Conservation (phyloP, 2,888 invertebrate species). For the Choristoneura rosaceana region DNA sequence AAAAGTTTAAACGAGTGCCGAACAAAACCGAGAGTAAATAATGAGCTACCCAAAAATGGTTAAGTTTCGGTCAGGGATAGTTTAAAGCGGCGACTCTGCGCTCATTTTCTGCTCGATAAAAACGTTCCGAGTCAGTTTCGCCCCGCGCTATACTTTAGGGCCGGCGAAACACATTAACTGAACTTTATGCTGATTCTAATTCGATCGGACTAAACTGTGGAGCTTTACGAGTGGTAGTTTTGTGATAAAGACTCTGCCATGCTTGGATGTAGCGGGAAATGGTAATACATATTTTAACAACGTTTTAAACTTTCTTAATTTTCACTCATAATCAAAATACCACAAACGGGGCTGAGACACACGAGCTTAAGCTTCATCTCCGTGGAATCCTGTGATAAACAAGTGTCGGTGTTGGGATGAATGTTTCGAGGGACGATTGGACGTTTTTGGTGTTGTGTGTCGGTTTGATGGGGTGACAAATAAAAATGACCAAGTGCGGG, state of each 20-base stretch:
- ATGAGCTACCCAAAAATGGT: conserved; percentile 39
- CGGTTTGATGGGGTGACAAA: too few species aligned
- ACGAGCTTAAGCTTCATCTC: too few species aligned
- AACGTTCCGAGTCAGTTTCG: conserved; percentile 45
- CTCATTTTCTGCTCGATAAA: conserved; percentile 52
- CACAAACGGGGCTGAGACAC: too few species aligned
- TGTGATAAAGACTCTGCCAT: neutral
- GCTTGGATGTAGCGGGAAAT: neutral
- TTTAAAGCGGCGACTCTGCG: conserved; percentile 45
- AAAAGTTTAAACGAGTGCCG: conserved; percentile 40
- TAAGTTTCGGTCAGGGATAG: conserved; percentile 45
- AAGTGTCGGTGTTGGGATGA: too few species aligned
- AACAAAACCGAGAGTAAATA: conserved; percentile 36
- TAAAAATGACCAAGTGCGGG: too few species aligned
- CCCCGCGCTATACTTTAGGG: conserved; percentile 29
- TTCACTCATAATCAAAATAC: too few species aligned
- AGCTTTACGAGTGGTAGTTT: conserved; percentile 24
- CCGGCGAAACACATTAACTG: conserved; percentile 35
- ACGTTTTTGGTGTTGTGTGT: too few species aligned
- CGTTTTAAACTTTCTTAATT: too few species aligned
- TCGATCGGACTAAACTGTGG: conserved; percentile 20
- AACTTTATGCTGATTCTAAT: conserved; percentile 38
- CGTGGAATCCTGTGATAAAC: too few species aligned
- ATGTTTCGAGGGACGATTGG: too few species aligned
- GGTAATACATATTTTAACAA: neutral